Base-by-base conservation (phyloP, 2,888 invertebrate species). In the Pteria penguin region DNA sequence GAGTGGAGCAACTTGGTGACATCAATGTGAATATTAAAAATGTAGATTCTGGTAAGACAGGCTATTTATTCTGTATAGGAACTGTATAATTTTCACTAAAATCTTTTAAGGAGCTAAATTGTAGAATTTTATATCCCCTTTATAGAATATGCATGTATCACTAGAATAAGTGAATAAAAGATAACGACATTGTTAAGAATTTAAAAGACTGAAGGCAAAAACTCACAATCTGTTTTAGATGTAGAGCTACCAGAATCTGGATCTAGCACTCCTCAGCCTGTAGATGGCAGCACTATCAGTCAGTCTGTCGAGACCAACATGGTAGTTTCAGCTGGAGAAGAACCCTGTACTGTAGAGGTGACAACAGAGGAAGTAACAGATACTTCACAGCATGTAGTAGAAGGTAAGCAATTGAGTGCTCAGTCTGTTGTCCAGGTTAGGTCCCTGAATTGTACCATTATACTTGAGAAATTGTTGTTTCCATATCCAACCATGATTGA, bases 341-440 rank as follows among this genome's bases (percentile, higher is more conserved):
- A 68, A 54, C 1, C 24, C 8, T 8, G 55, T 68, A 4, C 68
- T 55, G 57, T 57, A 54, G 18, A 45, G 45, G 45, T 14, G 45
- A 45, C 18, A 45, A 45, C 45, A 18, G 45, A 45, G 45, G 45
- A 45, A 66, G 22, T 8, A 33, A 22, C 1, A 66, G 33, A 36
- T 52, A 66, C 4, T 8, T 62, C n/a, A 54, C 54, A n/a, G 66
- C 54, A 8, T 54, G 45, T 54, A 66, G 66, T 31, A 54, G 54
- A 8, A 52, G 22, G 4, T 4, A 22, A 2, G 66, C 52, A 2
- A 18, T 29, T 4, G 11, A 31, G 29, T 27, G 31, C 4, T 8
- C 31, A 31, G 2, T 27, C n/a, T 36, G 36, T 5, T 31, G 45
- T 4, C 63, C 63, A 26, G 52, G 52, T 45, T 45, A 45, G 14